A percentile compares a stretch with the other conserved stretches of the same genome.
These are phyloP conservation scores for Lutraria lutraria DNA, from an alignment of 2,888 invertebrate genomes.

Conservation along the genomic window DNA sequence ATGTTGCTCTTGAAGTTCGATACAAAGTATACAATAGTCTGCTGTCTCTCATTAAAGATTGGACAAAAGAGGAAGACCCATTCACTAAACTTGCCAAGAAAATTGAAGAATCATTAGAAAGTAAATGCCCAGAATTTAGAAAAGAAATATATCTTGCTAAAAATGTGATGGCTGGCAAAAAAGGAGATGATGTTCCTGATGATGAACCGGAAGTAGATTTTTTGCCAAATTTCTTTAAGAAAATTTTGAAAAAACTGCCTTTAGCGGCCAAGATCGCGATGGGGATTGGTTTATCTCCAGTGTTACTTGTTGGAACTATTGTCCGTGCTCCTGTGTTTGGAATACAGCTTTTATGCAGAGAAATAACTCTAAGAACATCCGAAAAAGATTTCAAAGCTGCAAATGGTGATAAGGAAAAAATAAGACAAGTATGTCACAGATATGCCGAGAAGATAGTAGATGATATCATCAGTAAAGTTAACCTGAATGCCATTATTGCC, in stretches of 20 bases:
- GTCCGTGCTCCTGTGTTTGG: conserved; percentile 74
- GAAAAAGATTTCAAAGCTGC: conserved; percentile 63
- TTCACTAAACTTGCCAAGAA: conserved; percentile 69
- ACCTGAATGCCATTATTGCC: conserved; percentile 63
- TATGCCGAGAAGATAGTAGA: conserved; percentile 68
- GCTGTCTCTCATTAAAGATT: conserved; percentile 62
- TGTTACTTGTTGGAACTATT: conserved; percentile 73
- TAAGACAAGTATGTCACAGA: conserved; percentile 55
- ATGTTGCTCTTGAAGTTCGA: conserved; percentile 62
- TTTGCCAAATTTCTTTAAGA: conserved; percentile 63
- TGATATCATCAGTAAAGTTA: conserved; percentile 62
- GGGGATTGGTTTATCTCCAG: conserved; percentile 76
- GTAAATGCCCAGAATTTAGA: conserved; percentile 75
- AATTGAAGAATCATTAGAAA: conserved; percentile 67
- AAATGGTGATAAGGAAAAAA: conserved; percentile 52
- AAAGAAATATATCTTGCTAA: conserved; percentile 72
- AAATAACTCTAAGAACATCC: conserved; percentile 58
- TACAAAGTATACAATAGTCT: conserved; percentile 67
- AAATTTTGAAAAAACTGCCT: conserved; percentile 60
- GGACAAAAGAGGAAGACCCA: conserved; percentile 69
- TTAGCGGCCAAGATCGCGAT: conserved; percentile 70
- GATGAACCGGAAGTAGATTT: conserved; percentile 65
- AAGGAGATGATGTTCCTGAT: not conserved
- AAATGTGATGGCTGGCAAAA: conserved; percentile 60
- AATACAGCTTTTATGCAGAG: conserved; percentile 65